Base-by-base conservation (phyloP, 2,888 invertebrate genomes). In the Volucella bombylans region DNA sequence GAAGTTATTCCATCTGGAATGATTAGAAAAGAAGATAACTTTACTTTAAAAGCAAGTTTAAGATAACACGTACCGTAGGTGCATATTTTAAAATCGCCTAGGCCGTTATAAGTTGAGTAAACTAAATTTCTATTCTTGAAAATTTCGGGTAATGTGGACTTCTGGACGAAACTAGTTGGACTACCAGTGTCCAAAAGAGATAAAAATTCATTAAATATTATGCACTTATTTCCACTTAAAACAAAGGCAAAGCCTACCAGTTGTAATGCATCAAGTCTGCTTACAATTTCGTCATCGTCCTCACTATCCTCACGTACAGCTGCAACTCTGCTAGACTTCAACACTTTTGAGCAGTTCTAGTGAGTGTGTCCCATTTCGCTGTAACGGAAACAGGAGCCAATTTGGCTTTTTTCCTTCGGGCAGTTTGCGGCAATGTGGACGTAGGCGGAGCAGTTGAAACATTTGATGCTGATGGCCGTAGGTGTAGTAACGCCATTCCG, bases 111-210 rank as follows among this genome's bases (percentile, higher is more conserved):
- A 2, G 12, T 39, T 14, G 54, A 73, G 15, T 54, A 62, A 4
- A 12, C 10, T 4, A 54, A 3, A 4, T n/a, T 31, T 45, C 45
- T 39, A 4, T 45, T 3, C 1, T 3, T 4, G 8, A 78, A 39
- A 3, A 38, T 65, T 43, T 76, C 67, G 12, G 74, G 82, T 57
- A 86, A 38, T 18, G 18, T 18, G 18, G 18, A 18, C 18, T 18
- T 1, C 1, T 18, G 18, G 1, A 18, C 1, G 18, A 18, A 18
- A 15, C 81, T 81, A 57, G 62, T 47, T 12, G 77, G 81, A 59
- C 80, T 81, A n/a, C 81, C 81, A 41, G 54, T 86, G 18, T 81
- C 86, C 52, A 86, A 39, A 38, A 80, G 45, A 49, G 79, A 73
- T 43, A 39, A 14, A 12, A 14, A 61, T 11, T 67, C 59, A 50